phyloP scores from a whole-genome alignment of 2,797 vertebrate genomes.

The Danio kyathit region DNA sequence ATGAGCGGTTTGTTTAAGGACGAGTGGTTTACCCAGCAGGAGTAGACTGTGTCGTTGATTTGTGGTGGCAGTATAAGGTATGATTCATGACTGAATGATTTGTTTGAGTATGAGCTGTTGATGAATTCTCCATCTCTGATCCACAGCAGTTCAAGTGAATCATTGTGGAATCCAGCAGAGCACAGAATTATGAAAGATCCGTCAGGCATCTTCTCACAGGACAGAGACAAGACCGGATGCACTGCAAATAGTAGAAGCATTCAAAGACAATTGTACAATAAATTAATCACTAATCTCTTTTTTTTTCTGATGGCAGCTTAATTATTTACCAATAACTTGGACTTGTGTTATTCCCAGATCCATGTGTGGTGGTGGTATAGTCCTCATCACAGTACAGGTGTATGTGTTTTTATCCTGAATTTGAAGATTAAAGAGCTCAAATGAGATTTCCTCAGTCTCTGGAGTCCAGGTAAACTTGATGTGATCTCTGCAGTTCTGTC shows the following conservation, averaged over 20 bases:
- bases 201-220: slow-evolving; percentile 24
- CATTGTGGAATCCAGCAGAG: slow-evolving; percentile 18
- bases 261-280: not conserved
- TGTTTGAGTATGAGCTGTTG: slow-evolving; percentile 17
- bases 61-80: slow-evolving; percentile 23
- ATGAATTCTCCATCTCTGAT: slow-evolving; percentile 39
- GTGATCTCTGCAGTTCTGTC: not conserved
- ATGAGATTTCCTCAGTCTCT: slow-evolving; percentile 17
- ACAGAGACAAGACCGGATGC: slow-evolving; percentile 25
- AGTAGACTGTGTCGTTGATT: slow-evolving; percentile 10
- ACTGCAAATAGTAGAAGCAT: slow-evolving; percentile 1
- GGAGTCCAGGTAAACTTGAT: slow-evolving; percentile 5
- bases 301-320: not conserved
- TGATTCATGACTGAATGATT: slow-evolving; percentile 1
- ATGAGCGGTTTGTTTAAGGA: slow-evolving; percentile 29
- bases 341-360: slow-evolving; percentile 2
- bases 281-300: too few species aligned
- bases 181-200: slow-evolving; percentile 21
- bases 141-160: slow-evolving; percentile 43
- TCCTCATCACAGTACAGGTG: slow-evolving; percentile 26
- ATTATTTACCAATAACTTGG: slow-evolving; percentile 23
- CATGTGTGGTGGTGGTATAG: not conserved
- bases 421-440: slow-evolving; percentile 43
- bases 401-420: slow-evolving; percentile 16
- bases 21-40: slow-evolving; percentile 53